phyloP scores from a whole-genome alignment of 2,113 vertebrate species.

The Brachypodius melanocephalos region DNA sequence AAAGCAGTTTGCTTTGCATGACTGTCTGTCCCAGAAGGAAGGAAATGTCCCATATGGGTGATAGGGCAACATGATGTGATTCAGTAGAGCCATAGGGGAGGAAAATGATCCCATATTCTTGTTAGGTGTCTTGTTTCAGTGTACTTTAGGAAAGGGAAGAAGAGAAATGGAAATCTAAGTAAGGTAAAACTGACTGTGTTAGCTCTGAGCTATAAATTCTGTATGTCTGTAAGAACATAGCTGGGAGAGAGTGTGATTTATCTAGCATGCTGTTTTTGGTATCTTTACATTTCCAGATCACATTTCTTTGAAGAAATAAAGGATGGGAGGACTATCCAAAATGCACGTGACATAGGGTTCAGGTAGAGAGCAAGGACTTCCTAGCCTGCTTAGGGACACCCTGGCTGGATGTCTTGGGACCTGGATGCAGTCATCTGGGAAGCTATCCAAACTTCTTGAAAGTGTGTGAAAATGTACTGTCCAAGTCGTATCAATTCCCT shows the following conservation, averaged over 20 bases:
- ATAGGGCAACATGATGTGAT: background rate
- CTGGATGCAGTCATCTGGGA: background rate
- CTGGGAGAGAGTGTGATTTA: background rate
- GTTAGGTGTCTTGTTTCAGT: background rate
- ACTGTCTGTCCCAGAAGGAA: background rate
- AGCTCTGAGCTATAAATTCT: background rate
- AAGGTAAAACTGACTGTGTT: background rate
- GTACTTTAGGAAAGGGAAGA: background rate
- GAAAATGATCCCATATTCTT: background rate
- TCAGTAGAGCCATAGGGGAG: background rate
- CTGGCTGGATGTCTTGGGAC: background rate
- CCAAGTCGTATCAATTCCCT: background rate
- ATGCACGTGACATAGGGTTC: fast-evolving
- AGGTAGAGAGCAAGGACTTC: background rate
- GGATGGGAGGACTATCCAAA: background rate
- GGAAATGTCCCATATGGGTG: background rate
- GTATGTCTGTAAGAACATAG: background rate
- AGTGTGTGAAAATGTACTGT: background rate
- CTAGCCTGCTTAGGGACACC: background rate
- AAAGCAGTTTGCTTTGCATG: background rate
- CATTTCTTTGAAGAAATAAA: background rate
- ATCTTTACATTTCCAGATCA: background rate
- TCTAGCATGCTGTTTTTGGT: background rate
- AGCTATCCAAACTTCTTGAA: background rate
- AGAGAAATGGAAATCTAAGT: background rate